Percentiles rank a stretch among this genome's conserved stretches.
Conservation (phyloP, 1,140 invertebrate genomes). For the Plectrocnemia conspersa region DNA sequence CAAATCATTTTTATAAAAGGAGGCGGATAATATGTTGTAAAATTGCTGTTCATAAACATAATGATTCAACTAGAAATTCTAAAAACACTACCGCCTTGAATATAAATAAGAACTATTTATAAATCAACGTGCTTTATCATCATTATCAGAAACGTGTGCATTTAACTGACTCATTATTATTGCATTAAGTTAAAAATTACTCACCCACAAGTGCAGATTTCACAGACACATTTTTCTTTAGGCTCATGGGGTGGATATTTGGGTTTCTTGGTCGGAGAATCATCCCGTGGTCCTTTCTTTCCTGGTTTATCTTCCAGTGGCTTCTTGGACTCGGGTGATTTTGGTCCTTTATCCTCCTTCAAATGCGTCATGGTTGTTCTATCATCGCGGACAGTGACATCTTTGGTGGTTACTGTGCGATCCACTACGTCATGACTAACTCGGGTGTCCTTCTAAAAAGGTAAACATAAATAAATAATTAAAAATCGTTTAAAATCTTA, state of each 20-base stretch:
- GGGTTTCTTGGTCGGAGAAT: slow-evolving; percentile 34
- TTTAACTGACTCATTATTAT: too few relatives aligned
- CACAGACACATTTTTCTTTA: slow-evolving; percentile 82
- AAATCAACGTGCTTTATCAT: too few relatives aligned
- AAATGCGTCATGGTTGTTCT: slow-evolving; percentile 44
- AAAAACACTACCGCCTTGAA: too few relatives aligned
- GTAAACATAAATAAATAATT: slow-evolving; percentile 18
- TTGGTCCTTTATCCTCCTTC: slow-evolving; percentile 41
- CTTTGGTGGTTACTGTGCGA: slow-evolving; percentile 43
- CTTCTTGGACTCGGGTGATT: slow-evolving; percentile 44
- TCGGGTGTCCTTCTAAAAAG: slow-evolving; percentile 48
- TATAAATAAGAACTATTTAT: too few relatives aligned
- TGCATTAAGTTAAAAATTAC: slow-evolving; percentile 46
- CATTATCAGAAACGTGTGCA: too few relatives aligned
- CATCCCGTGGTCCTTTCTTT: slow-evolving; percentile 19
- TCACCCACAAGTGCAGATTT: slow-evolving; percentile 88
- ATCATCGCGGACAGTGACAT: slow-evolving; percentile 48
- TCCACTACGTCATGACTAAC: slow-evolving; percentile 45
- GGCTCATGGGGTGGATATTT: slow-evolving; percentile 31
- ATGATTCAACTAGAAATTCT: too few relatives aligned
- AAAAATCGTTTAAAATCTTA: slow-evolving; percentile 4
- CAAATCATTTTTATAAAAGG: too few relatives aligned
- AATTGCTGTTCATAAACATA: too few relatives aligned
- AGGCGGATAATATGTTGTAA: too few relatives aligned
- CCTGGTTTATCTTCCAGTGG: slow-evolving; percentile 31